Percentiles rank a stretch among this genome's conserved stretches.
Evolutionary conservation across 2,888 invertebrate species (phyloP).

Genomic region (Drosophila paracracens): DNA sequence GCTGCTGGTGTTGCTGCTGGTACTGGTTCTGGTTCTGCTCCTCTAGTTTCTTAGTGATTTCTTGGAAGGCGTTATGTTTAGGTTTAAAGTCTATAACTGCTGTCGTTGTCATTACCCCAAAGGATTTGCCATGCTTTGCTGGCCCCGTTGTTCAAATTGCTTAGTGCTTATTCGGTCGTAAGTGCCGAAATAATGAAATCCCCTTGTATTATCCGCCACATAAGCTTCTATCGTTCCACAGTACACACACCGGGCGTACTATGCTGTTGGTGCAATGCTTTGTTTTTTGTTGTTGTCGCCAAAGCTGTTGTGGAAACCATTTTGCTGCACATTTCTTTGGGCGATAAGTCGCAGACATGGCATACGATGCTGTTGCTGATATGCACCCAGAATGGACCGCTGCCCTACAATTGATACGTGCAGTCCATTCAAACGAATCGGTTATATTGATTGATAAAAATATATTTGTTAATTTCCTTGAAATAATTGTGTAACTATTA

Average conservation of each 20-base stretch:
- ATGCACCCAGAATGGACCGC: slow-evolving; percentile 45
- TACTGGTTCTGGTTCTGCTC: not conserved
- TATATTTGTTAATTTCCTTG: not conserved
- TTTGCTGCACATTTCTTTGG: slow-evolving; percentile 75
- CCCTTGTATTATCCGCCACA: slow-evolving; percentile 78
- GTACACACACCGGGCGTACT: slow-evolving; percentile 4
- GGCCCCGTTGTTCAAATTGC: slow-evolving; percentile 70
- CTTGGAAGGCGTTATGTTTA: slow-evolving; percentile 65
- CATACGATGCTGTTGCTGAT: slow-evolving; percentile 72
- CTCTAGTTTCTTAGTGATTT: slow-evolving; percentile 35
- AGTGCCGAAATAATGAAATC: slow-evolving; percentile 81
- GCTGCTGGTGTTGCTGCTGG: slow-evolving; percentile 21
- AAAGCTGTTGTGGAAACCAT: slow-evolving; percentile 59
- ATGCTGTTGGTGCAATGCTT: slow-evolving; percentile 30
- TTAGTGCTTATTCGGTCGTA: slow-evolving; percentile 78
- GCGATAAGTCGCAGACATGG: slow-evolving; percentile 83
- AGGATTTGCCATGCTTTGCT: slow-evolving; percentile 67
- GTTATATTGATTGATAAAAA: not conserved
- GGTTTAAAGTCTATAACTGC: slow-evolving; percentile 77
- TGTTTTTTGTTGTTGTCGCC: slow-evolving; percentile 10
- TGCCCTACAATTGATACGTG: slow-evolving; percentile 52
- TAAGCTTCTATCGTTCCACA: slow-evolving; percentile 65
- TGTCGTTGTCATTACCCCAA: slow-evolving; percentile 67
- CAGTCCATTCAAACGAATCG: slow-evolving; percentile 37
- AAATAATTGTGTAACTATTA: not conserved